These are phyloP conservation scores for Dicycla oo DNA, from an alignment of 2,888 invertebrate species.

Conservation along the genomic window DNA sequence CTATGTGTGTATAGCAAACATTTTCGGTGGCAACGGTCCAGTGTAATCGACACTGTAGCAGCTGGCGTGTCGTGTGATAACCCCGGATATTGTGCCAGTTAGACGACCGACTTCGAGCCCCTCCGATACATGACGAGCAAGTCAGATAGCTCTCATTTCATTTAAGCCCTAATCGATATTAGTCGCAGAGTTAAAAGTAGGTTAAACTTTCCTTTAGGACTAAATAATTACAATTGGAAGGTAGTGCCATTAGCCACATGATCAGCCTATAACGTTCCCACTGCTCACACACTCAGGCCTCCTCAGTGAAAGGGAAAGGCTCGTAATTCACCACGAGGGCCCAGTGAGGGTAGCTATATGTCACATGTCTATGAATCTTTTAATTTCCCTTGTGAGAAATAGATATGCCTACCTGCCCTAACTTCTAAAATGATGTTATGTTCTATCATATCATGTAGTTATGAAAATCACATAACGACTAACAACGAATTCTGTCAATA, in stretches of 20 bases:
- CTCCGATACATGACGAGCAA: conserved; percentile 52
- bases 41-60: conserved; percentile 75
- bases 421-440: too few species aligned
- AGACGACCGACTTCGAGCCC: conserved; percentile 63
- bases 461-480: too few species aligned
- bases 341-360: neutral
- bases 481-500: neutral
- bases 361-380: neutral
- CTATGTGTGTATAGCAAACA: conserved; percentile 51
- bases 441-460: too few species aligned
- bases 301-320: neutral
- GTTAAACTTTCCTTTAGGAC: neutral
- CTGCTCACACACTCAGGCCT: neutral
- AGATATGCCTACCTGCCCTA: too few species aligned
- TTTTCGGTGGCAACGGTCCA: conserved; percentile 77
- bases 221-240: too few species aligned
- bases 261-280: neutral
- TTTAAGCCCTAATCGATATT: conserved; percentile 27
- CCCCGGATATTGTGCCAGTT: conserved; percentile 79
- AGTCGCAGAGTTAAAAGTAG: neutral
- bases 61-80: conserved; percentile 77
- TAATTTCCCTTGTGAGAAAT: too few species aligned
- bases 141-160: conserved; percentile 39
- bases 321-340: too few species aligned
- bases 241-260: neutral